Base-by-base conservation (phyloP, 2,888 invertebrate species). In the Prenolepis imparis region DNA sequence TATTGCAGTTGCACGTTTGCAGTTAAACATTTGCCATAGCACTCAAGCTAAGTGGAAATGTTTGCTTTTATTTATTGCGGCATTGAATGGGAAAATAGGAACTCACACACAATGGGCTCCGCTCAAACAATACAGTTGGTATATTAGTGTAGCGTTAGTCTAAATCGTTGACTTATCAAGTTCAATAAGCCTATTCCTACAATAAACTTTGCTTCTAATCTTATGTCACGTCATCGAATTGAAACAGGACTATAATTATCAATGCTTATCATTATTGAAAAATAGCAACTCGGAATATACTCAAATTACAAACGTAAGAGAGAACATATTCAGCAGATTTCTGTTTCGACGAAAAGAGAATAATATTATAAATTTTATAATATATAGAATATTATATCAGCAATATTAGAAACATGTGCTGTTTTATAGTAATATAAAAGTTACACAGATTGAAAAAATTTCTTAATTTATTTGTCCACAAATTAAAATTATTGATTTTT, bases 21-120 rank as follows among this genome's bases (percentile, higher is more conserved):
- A 52, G 8, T 6, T 59, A 55, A 80, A 72, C 36, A 59, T 80
- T 78, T 59, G 44, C 59, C 59, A 72, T 59, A 44, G 78, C 78
- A 70, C 78, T 78, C 59, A 59, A 24, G 36, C 18, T 72, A 80
- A 80, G 72, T 80, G 72, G 78, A 80, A 80, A 72, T 80, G 59
- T 80, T 80, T 80, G 78, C 78, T 80, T 80, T 80, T 80, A 80
- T 80, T 72, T 72, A 80, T 44, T 15, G 59, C 8, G 21, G 59
- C 73, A 32, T 21, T 80, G 59, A 72, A 80, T 44, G 36, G 18
- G 44, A 21, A 78, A 70, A 80, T 72, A 72, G 72, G 11, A 70
- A 24, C 57, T 72, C 72, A 59, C 44, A 59, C 44, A 80, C 78
- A 72, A 72, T 72, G 8, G n/a, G 44, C 6, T 44, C 32, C 41